These are phyloP conservation scores for Myoxocephalus aenaeus DNA, from an alignment of 2,797 vertebrate species.

Conservation along the genomic window DNA sequence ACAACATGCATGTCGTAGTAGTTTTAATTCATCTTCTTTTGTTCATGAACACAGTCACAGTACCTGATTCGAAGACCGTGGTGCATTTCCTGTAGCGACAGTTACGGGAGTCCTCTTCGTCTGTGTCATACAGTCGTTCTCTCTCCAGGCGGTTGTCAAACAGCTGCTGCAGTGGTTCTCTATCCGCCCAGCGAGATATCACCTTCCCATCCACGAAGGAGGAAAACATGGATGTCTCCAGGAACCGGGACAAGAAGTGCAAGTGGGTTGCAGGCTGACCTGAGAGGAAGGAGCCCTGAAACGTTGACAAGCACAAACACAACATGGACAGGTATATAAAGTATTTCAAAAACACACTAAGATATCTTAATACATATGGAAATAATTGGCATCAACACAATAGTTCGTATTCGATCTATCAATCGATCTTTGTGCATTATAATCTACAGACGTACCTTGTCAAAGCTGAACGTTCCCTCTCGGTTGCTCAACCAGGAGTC, in stretches of 20 bases:
- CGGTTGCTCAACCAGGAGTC: slow-evolving; percentile 97
- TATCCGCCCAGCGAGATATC: slow-evolving; percentile 96
- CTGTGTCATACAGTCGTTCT: slow-evolving; percentile 89
- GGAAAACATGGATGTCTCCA: slow-evolving; percentile 99
- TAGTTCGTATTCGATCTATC: background rate
- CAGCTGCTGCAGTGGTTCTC: slow-evolving; percentile 92
- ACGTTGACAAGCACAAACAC: slow-evolving; percentile 19
- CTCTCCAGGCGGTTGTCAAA: slow-evolving; percentile 96
- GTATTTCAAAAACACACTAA: background rate
- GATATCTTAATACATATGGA: background rate
- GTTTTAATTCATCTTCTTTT: background rate
- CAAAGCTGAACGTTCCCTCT: slow-evolving; percentile 96
- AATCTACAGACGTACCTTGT: slow-evolving; percentile 88
- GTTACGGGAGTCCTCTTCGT: slow-evolving; percentile 86
- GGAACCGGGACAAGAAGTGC: slow-evolving; percentile 96
- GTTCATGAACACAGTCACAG: background rate
- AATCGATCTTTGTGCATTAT: background rate
- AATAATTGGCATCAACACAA: background rate
- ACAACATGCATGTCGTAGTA: background rate
- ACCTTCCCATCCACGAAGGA: slow-evolving; percentile 98
- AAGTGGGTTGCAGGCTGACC: slow-evolving; percentile 93
- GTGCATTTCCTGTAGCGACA: slow-evolving; percentile 92
- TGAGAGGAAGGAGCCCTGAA: slow-evolving; percentile 96
- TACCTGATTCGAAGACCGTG: slow-evolving; percentile 94
- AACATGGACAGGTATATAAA: background rate